Percentiles rank a stretch among this genome's conserved stretches.
These are phyloP conservation scores for Scartelaos histophorus DNA, from an alignment of 2,113 vertebrate species.

Conservation along the genomic window DNA sequence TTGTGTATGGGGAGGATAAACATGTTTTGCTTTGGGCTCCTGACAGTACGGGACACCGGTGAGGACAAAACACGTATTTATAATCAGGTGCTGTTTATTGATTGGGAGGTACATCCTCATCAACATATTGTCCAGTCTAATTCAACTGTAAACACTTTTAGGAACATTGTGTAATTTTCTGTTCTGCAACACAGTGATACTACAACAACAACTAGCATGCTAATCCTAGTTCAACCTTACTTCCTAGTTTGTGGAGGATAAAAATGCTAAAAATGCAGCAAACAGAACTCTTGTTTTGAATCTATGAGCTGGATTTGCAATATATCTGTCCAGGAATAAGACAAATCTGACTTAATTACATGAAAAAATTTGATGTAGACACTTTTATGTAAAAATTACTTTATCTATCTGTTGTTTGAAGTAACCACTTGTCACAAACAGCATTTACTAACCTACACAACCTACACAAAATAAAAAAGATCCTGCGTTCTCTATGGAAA, in stretches of 20 bases:
- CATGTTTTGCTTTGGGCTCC: conserved; percentile 1
- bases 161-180: too few relatives aligned
- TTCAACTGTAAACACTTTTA: neutral
- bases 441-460: neutral
- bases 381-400: too few relatives aligned
- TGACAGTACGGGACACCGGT: neutral
- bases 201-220: too few relatives aligned
- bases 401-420: neutral
- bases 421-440: neutral
- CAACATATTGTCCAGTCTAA: neutral
- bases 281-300: too few relatives aligned
- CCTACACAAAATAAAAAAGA: conserved; percentile 17
- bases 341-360: neutral
- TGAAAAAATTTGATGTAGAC: neutral
- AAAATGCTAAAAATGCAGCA: too few relatives aligned
- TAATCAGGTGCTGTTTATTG: neutral
- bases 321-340: too few relatives aligned
- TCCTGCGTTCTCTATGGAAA: too few relatives aligned
- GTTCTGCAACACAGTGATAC: too few relatives aligned
- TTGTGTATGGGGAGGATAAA: neutral
- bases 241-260: too few relatives aligned
- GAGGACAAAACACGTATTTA: neutral
- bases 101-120: neutral
- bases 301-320: too few relatives aligned
- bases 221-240: too few relatives aligned